These are phyloP conservation scores for Sepiola atlantica DNA, from an alignment of 2,888 invertebrate species.

Conservation along the genomic window DNA sequence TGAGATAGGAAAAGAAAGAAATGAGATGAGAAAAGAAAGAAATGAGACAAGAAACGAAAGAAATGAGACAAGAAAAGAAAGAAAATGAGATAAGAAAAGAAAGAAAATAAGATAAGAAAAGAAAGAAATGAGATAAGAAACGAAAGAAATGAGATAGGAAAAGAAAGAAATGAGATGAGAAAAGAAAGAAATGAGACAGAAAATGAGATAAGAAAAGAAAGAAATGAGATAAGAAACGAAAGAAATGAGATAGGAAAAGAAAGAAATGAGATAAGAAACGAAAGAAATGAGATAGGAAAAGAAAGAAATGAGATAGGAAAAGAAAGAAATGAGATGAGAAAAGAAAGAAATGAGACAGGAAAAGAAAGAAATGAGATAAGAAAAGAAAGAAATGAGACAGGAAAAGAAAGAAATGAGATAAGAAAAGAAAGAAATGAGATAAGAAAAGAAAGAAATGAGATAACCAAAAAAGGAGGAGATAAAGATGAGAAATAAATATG, in stretches of 20 bases:
- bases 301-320: neutral
- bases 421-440: no score
- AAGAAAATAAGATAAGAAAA: neutral
- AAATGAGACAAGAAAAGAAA: neutral
- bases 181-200: neutral
- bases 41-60: neutral
- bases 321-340: neutral
- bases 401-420: neutral
- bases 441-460: no score
- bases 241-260: no score
- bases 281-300: no score
- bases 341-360: neutral
- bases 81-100: neutral
- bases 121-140: neutral
- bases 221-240: neutral
- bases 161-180: neutral
- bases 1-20: no score
- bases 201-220: neutral
- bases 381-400: neutral
- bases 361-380: neutral
- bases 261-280: no score
- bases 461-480: no score
- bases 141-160: no score
- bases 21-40: no score
- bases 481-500: no score